Base-by-base conservation (phyloP, 2,888 invertebrate species). In the Linnaemya vulpina region DNA sequence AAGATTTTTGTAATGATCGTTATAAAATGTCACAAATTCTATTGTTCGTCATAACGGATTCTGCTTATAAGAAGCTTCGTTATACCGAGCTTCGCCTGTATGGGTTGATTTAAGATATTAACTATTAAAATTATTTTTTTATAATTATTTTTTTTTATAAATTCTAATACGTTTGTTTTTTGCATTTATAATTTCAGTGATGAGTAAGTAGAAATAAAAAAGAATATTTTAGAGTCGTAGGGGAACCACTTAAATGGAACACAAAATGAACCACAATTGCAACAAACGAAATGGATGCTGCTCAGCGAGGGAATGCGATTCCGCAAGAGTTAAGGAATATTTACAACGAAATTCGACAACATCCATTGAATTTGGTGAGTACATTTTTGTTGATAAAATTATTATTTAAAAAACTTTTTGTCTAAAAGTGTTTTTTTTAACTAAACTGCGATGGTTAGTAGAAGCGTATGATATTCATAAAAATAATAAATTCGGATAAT, bases 171-270 rank as follows among this genome's bases (percentile, higher is more conserved):
- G 4, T 22, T 83, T 76, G 53, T 53, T 43, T 67, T 53, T 67
- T 77, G n/a, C 58, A 17, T 77, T 82, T 78, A 35, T 71, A 51
- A 49, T 76, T 67, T 81, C 88, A 90, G 90, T 84, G 90, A 90
- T 87, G 88, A 89, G 90, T 90, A 89, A 90, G 90, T 90, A 77
- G 70, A 71, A 7, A 13, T 49, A 73, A 81, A 70, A 70, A 51
- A 55, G 43, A 63, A 67, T 53, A 65, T 83, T 83, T 82, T 65
- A 49, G 40, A 75, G 53, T 51, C 43, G 35, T n/a, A n/a, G 1
- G 30, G 43, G 11, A 60, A 51, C 15, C 20, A 49, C 46, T 11
- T 30, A 63, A 70, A 25, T 35, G 51, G 49, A 74, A 46, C 80
- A 84, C 84, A 84, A 84, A 86, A 83, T 76, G 83, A 11, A 73